phyloP scores from a whole-genome alignment of 2,888 invertebrate species.

The Drosophila anceps region DNA sequence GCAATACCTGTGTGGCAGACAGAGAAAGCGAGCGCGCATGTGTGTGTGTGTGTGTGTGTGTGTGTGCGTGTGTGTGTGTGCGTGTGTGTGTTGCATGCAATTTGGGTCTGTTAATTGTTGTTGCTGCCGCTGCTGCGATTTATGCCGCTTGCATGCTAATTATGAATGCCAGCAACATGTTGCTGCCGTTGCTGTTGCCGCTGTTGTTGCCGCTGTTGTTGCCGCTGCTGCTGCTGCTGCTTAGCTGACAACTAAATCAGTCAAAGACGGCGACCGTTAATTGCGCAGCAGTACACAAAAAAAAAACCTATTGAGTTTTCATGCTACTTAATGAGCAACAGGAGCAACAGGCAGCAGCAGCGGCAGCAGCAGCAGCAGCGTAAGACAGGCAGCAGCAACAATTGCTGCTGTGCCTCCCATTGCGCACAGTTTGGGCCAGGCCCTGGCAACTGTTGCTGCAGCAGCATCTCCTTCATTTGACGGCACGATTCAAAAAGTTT shows the following conservation, averaged over 20 bases:
- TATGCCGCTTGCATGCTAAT: constrained; percentile 80
- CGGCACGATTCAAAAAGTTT: constrained; percentile 68
- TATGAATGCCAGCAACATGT: constrained; percentile 68
- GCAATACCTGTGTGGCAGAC: constrained; percentile 15
- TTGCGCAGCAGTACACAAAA: constrained; percentile 36
- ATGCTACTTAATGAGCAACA: constrained; percentile 78
- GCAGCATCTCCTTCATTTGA: constrained; percentile 43
- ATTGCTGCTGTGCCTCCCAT: constrained; percentile 69
- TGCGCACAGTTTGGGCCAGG: constrained; percentile 64
- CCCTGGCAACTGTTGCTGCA: constrained; percentile 27
- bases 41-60: constrained; percentile 27
- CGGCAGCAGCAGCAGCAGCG: constrained; percentile 51
- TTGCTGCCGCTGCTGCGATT: constrained; percentile 66
- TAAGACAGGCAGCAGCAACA: constrained; percentile 58
- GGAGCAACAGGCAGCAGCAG: constrained; percentile 58
- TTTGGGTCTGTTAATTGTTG: constrained; percentile 80
- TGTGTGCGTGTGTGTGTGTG: neutral
- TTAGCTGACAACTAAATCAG: constrained; percentile 78
- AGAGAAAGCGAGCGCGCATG: constrained; percentile 42
- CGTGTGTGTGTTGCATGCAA: constrained; percentile 65
- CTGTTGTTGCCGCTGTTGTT: constrained; percentile 18
- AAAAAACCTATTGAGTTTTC: constrained; percentile 70
- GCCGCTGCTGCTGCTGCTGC: constrained; percentile 49
- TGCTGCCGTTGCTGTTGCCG: constrained; percentile 52
- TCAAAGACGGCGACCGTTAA: constrained; percentile 66